A percentile compares a stretch with the other conserved stretches of the same genome.
These are phyloP conservation scores for Lordiphosa collinella DNA, from an alignment of 1,140 invertebrate species.

Conservation along the genomic window DNA sequence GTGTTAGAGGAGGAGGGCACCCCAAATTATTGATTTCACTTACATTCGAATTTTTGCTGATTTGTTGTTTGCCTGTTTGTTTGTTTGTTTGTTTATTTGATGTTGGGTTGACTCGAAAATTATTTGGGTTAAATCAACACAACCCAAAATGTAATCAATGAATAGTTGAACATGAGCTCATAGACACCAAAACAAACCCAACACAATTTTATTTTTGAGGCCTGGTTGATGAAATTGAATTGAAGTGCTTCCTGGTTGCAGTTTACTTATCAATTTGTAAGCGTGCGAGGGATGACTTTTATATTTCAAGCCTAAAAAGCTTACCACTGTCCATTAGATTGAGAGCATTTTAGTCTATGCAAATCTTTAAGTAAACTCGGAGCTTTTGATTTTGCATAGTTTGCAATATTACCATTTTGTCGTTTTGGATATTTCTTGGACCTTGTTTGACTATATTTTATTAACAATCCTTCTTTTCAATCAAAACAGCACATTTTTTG, in stretches of 20 bases:
- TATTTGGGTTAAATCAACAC: slow-evolving; percentile 54
- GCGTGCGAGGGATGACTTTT: too few relatives aligned
- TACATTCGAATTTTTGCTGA: slow-evolving; percentile 40
- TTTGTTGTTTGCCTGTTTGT: slow-evolving; percentile 36
- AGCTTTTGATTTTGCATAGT: too few relatives aligned
- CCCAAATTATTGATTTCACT: slow-evolving; percentile 41
- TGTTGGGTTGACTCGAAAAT: slow-evolving; percentile 48
- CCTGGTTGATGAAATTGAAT: slow-evolving; percentile 1
- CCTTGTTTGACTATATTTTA: too few relatives aligned
- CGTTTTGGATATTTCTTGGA: too few relatives aligned
- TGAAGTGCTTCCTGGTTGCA: background rate
- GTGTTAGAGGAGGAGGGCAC: slow-evolving; percentile 3
- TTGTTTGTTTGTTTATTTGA: slow-evolving; percentile 45
- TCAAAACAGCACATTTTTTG: too few relatives aligned
- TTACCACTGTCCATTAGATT: too few relatives aligned
- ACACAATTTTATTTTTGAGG: slow-evolving; percentile 2
- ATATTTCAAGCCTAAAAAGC: too few relatives aligned
- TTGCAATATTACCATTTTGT: too few relatives aligned
- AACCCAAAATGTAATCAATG: slow-evolving; percentile 27
- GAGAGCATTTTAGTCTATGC: too few relatives aligned
- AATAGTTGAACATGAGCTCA: slow-evolving; percentile 23
- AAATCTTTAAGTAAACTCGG: too few relatives aligned
- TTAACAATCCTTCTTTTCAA: too few relatives aligned
- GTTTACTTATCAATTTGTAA: too few relatives aligned
- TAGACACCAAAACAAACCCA: slow-evolving; percentile 11